phyloP scores from a whole-genome alignment of 2,113 vertebrate species.

The Cairina moschata region DNA sequence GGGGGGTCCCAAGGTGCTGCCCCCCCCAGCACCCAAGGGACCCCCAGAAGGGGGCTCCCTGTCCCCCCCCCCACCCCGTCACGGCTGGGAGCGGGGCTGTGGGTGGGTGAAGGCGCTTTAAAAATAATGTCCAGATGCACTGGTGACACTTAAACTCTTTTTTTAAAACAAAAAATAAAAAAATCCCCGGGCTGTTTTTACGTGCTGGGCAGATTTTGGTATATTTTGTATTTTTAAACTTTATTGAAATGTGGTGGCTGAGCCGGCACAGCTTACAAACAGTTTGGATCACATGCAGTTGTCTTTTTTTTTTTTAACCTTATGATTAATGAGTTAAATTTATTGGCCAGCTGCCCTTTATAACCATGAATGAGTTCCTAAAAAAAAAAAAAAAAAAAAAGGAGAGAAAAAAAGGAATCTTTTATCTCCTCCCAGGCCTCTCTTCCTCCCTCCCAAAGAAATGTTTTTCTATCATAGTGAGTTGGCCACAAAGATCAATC shows the following conservation, averaged over 20 bases:
- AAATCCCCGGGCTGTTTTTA: not conserved
- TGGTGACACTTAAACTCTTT: not conserved
- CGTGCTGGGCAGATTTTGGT: not conserved
- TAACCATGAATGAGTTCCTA: conserved; percentile 50
- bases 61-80: too few species aligned
- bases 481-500: conserved; percentile 24
- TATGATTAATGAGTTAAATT: conserved; percentile 56
- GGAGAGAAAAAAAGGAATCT: not conserved
- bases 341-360: conserved; percentile 54
- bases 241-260: not conserved
- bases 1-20: not conserved
- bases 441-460: conserved; percentile 41
- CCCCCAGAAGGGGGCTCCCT: not conserved
- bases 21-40: too few species aligned
- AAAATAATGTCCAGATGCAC: conserved; percentile 2
- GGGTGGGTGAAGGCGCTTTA: not conserved
- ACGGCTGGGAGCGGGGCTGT: not conserved
- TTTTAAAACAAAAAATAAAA: not conserved
- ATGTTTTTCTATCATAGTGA: conserved; percentile 30
- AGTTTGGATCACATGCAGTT: not conserved
- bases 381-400: not conserved
- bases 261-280: not conserved
- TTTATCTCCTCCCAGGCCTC: conserved; percentile 43
- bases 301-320: not conserved
- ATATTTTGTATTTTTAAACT: not conserved